Base-by-base conservation (phyloP, 2,113 vertebrate species). In the Leptocoma aspasia region DNA sequence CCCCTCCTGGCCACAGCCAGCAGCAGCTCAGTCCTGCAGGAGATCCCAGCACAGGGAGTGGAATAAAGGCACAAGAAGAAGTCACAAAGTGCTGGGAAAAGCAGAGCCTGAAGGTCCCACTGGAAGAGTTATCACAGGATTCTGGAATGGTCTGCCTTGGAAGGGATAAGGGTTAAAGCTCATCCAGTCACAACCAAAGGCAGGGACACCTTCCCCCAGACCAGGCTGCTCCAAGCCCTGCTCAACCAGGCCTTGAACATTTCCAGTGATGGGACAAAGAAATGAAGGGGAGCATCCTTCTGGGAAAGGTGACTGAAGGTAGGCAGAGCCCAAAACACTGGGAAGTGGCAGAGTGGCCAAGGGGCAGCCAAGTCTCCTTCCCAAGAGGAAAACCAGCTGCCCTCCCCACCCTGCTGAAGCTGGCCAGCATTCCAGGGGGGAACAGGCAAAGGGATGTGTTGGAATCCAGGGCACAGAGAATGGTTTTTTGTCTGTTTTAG, bases 1-100 rank as follows among this genome's bases (percentile, higher is more conserved):
- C 90, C 94, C 79, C 96, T 96, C 47, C 86, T 68, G 93, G 93
- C 11, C 15, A 61, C 19, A 61, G 50, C 23, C 35, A 50, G 82
- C 35, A 82, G 71, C 75, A 52, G 73, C 89, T 68, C n/a, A 7
- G 24, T 18, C 44, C 39, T 28, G 54, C 31, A 2, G 15, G 28
- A 76, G 23, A 60, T 39, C 26, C 19, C 37, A 5, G 64, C 69
- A 30, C 39, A 2, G 20, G n/a, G 52, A 64, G 50, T 3, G 4
- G 33, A 65, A 33, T 2, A 41, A 39, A 54, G 30, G 49, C 50
- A 68, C n/a, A 27, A 13, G 23, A 6, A 33, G n/a, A 27, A 63
- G 30, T 65, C 44, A 23, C 31, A 16, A 50, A 70, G 54, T 1
- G 22, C 20, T 14, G 50, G 27, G 5, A n/a, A 47, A 41, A 86